Percentiles rank a stretch among this genome's conserved stretches.
Conservation (phyloP, 1,140 invertebrate genomes). For the Metopolophium dirhodum region DNA sequence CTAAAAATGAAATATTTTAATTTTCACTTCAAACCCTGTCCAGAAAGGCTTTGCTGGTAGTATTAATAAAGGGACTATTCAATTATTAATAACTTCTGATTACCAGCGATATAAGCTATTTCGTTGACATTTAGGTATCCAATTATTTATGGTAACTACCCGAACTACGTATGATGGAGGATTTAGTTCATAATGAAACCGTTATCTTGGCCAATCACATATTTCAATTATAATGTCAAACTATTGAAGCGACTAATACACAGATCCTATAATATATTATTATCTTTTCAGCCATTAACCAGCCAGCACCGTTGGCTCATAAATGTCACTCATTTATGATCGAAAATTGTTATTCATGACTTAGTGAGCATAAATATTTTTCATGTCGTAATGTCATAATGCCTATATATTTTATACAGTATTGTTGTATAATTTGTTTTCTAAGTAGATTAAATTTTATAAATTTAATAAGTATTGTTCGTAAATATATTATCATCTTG, state of each 20-base stretch:
- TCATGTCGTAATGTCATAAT: neutral
- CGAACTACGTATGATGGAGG: neutral
- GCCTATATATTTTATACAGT: neutral
- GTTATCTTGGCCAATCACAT: neutral
- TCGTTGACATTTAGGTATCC: slow-evolving; percentile 1
- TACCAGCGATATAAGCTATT: neutral
- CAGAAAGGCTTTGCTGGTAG: neutral
- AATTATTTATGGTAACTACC: neutral
- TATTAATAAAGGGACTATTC: neutral
- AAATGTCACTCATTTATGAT: neutral
- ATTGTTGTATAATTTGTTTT: neutral
- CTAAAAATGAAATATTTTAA: neutral
- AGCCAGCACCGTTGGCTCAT: neutral
- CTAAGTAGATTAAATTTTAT: neutral
- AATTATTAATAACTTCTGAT: slow-evolving; percentile 6
- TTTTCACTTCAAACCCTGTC: neutral
- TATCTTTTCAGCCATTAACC: neutral
- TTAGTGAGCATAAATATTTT: neutral
- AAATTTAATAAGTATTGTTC: neutral
- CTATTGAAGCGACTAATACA: neutral
- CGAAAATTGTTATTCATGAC: neutral
- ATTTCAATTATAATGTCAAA: slow-evolving; percentile 9
- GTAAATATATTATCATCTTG: neutral
- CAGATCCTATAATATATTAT: neutral
- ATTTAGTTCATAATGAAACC: neutral